Conservation (phyloP, 1,140 invertebrate species). For the Battus philenor region DNA sequence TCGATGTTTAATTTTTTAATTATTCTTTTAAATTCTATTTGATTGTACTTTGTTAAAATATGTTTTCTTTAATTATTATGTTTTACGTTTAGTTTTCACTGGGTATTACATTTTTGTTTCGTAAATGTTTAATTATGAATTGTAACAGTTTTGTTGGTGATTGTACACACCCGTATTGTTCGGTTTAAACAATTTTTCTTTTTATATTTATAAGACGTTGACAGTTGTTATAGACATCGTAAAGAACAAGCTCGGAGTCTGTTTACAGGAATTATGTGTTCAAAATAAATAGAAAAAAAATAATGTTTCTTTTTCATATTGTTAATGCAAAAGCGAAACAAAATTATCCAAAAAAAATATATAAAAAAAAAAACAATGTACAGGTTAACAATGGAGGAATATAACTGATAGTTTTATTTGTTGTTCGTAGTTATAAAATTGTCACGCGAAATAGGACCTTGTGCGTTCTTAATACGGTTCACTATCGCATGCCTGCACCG, state of each 20-base stretch:
- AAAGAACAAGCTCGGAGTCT: constrained; percentile 35
- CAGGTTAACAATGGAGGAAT: constrained; percentile 40
- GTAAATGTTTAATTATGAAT: not conserved
- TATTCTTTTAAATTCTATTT: no score
- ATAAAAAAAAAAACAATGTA: constrained; percentile 35
- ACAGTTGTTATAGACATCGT: constrained; percentile 1
- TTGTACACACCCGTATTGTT: no score
- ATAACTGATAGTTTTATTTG: constrained; percentile 30
- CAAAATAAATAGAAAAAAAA: constrained; percentile 35
- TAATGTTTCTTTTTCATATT: constrained; percentile 39
- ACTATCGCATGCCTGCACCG: constrained; percentile 26
- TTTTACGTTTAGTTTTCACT: not conserved
- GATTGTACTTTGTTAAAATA: no score
- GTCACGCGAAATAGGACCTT: constrained; percentile 17
- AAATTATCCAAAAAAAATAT: constrained; percentile 28
- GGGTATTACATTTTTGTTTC: constrained; percentile 6
- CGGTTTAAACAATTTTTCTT: not conserved
- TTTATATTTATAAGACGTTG: not conserved
- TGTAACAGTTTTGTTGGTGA: not conserved
- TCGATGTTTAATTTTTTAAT: no score
- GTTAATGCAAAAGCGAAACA: constrained; percentile 26
- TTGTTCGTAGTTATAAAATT: constrained; percentile 24
- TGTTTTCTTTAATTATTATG: not conserved
- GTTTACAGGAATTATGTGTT: constrained; percentile 51
- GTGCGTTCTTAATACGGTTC: constrained; percentile 19